A percentile compares a stretch with the other conserved stretches of the same genome.
These are phyloP conservation scores for Drosophila suzukii DNA, from an alignment of 1,140 invertebrate genomes.

Conservation along the genomic window DNA sequence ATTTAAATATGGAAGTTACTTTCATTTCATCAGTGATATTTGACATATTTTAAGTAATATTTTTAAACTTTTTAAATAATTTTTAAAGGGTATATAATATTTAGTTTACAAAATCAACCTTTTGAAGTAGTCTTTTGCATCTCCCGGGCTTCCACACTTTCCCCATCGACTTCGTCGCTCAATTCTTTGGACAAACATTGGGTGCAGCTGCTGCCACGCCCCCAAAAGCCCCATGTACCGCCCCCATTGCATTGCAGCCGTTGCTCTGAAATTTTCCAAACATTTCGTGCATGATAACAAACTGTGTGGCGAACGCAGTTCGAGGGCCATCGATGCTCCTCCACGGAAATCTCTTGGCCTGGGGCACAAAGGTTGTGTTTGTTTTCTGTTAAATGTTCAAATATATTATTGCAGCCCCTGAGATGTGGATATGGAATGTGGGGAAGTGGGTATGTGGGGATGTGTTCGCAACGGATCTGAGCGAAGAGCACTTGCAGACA, in stretches of 20 bases:
- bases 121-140: slow-evolving; percentile 27
- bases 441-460: too few relatives aligned
- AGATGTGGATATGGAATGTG: slow-evolving; percentile 30
- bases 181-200: slow-evolving; percentile 79
- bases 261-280: slow-evolving; percentile 59
- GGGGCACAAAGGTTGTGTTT: slow-evolving; percentile 80
- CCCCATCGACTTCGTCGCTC: slow-evolving; percentile 30
- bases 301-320: slow-evolving; percentile 61
- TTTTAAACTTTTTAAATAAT: background rate
- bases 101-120: background rate
- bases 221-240: slow-evolving; percentile 8
- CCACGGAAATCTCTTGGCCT: slow-evolving; percentile 30
- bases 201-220: slow-evolving; percentile 34
- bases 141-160: slow-evolving; percentile 16
- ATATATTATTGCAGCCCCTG: slow-evolving; percentile 76
- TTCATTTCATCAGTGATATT: too few relatives aligned
- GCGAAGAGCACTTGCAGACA: slow-evolving; percentile 53
- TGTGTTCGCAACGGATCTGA: background rate
- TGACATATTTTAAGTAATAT: too few relatives aligned
- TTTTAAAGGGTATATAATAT: slow-evolving; percentile 18
- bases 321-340: slow-evolving; percentile 68
- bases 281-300: slow-evolving; percentile 80
- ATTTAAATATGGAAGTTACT: too few relatives aligned
- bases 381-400: slow-evolving; percentile 83
- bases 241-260: slow-evolving; percentile 7